Evolutionary conservation across 2,797 vertebrate species (phyloP).

Genomic region (Molossus alvarezi): DNA sequence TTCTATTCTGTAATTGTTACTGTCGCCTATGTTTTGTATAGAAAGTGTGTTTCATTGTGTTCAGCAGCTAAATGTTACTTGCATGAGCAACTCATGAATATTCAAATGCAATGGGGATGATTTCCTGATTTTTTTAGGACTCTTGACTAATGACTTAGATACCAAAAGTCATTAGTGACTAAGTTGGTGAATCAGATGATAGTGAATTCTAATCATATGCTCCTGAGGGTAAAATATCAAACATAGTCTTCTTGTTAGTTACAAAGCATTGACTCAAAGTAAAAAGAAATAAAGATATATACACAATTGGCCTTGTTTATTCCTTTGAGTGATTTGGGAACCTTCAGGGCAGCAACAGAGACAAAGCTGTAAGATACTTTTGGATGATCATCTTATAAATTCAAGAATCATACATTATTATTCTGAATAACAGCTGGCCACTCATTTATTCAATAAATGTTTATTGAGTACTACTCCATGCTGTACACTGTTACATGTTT

Average conservation of each 20-base stretch:
- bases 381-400: background rate
- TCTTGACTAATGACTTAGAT: background rate
- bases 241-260: background rate
- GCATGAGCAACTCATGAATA: constrained; percentile 24
- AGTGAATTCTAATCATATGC: constrained; percentile 10
- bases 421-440: background rate
- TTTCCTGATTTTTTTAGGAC: constrained; percentile 34
- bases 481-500: background rate
- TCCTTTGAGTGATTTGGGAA: background rate
- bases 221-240: background rate
- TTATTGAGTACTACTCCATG: background rate
- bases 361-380: background rate
- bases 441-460: background rate
- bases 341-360: background rate
- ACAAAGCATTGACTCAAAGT: background rate
- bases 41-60: background rate
- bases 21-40: background rate
- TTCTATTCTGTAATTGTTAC: background rate
- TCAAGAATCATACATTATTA: background rate
- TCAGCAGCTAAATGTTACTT: background rate
- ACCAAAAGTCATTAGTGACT: constrained; percentile 39
- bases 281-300: constrained; percentile 4
- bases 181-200: constrained; percentile 7
- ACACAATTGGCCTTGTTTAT: background rate
- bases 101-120: background rate